Conservation (phyloP, 2,113 vertebrate species). For the Silurus glanis region DNA sequence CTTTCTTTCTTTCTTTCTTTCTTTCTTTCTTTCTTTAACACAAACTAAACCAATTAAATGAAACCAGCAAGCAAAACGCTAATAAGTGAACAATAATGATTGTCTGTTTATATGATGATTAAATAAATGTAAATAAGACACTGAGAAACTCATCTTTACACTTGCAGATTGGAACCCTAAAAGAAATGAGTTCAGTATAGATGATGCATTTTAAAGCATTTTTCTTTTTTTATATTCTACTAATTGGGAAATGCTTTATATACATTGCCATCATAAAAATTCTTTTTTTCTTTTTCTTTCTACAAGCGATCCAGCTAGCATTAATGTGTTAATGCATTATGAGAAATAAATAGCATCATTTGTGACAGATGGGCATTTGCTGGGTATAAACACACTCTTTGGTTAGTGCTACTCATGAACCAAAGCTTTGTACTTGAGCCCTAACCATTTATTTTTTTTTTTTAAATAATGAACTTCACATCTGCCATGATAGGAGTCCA, state of each 20-base stretch:
- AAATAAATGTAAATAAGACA: not conserved
- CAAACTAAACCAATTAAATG: not conserved
- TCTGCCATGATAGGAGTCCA: not conserved
- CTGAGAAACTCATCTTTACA: not conserved
- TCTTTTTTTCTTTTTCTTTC: not conserved
- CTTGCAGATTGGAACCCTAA: not conserved
- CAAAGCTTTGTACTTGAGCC: not conserved
- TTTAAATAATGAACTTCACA: not conserved
- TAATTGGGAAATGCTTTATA: not conserved
- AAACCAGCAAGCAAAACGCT: not conserved
- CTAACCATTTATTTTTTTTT: not conserved
- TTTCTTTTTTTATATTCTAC: not conserved
- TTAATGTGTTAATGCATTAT: not conserved
- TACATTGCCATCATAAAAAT: not conserved
- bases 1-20: too few species aligned
- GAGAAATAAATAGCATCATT: not conserved
- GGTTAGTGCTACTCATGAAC: not conserved
- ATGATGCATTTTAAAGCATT: not conserved
- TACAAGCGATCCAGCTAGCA: not conserved
- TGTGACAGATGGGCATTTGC: not conserved
- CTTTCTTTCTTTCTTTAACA: too few species aligned
- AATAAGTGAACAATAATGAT: not conserved
- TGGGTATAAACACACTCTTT: not conserved
- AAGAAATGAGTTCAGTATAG: not conserved
- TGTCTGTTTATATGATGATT: not conserved